These are phyloP conservation scores for Struthio camelus DNA, from an alignment of 2,113 vertebrate genomes.

Conservation along the genomic window DNA sequence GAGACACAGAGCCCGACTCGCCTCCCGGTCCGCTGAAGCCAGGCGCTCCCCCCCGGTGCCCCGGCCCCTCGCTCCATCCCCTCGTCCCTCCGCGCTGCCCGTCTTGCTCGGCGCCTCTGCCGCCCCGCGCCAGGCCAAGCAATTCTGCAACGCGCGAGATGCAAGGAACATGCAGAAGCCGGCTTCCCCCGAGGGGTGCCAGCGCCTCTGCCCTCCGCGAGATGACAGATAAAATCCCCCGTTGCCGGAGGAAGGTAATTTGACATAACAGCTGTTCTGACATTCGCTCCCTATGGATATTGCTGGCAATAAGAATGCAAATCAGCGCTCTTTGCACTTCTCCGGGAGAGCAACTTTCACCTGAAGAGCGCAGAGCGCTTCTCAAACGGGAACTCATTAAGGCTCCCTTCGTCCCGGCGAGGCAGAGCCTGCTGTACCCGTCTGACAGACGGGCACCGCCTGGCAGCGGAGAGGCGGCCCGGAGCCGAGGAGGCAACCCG, in stretches of 20 bases:
- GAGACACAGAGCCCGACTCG: too few species aligned
- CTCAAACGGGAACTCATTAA: slow-evolving; percentile 48
- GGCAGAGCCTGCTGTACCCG: neutral
- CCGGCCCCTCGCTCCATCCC: neutral
- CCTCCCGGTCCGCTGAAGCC: too few species aligned
- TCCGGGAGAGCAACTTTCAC: slow-evolving; percentile 61
- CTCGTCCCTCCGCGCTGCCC: neutral
- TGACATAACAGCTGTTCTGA: slow-evolving; percentile 75
- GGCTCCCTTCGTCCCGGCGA: neutral
- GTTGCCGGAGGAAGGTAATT: slow-evolving; percentile 67
- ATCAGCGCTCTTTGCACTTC: slow-evolving; percentile 59
- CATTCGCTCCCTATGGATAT: slow-evolving; percentile 70
- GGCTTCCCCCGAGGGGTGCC: slow-evolving; percentile 46
- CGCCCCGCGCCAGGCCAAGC: fast-evolving
- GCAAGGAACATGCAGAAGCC: slow-evolving; percentile 37
- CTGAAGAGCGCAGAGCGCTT: slow-evolving; percentile 36
- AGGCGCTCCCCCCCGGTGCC: neutral
- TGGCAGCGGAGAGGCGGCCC: neutral
- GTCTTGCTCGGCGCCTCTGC: neutral
- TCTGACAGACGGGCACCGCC: neutral
- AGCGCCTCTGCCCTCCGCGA: slow-evolving; percentile 61
- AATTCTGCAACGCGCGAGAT: neutral
- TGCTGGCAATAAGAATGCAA: slow-evolving; percentile 72
- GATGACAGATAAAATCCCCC: slow-evolving; percentile 69
- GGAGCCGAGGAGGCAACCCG: too few species aligned